phyloP scores from a whole-genome alignment of 2,888 invertebrate species.

The Mimachlamys varia region DNA sequence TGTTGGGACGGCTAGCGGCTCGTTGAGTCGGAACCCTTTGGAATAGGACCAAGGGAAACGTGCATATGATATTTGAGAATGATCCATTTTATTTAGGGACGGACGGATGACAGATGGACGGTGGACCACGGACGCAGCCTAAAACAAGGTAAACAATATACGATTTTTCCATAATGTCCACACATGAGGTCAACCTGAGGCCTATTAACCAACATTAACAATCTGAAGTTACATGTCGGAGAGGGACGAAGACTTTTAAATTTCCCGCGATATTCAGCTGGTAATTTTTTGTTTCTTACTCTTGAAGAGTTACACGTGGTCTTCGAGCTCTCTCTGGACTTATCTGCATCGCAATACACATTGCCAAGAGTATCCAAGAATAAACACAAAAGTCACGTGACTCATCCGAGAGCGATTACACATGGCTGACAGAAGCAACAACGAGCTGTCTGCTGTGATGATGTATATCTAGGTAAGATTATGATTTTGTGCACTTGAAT shows the following conservation, averaged over 20 bases:
- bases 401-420: neutral
- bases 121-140: no score
- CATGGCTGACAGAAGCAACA: constrained; percentile 1
- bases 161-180: no score
- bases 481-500: neutral
- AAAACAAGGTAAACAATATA: no score
- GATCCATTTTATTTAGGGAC: no score
- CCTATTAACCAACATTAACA: no score
- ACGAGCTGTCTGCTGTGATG: neutral
- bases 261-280: neutral
- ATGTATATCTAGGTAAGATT: constrained; percentile 12
- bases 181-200: no score
- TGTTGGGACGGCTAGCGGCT: no score
- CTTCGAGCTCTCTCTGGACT: neutral
- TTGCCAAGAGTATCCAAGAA: constrained; percentile 23
- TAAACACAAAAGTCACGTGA: constrained; percentile 29
- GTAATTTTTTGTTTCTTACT: neutral
- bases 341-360: neutral
- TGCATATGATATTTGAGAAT: no score
- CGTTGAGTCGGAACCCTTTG: no score
- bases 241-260: neutral
- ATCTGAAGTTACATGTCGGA: no score
- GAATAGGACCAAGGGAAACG: no score
- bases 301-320: neutral
- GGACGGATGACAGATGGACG: no score